These are phyloP conservation scores for Talpa occidentalis DNA, from an alignment of 2,113 vertebrate species.

Conservation along the genomic window DNA sequence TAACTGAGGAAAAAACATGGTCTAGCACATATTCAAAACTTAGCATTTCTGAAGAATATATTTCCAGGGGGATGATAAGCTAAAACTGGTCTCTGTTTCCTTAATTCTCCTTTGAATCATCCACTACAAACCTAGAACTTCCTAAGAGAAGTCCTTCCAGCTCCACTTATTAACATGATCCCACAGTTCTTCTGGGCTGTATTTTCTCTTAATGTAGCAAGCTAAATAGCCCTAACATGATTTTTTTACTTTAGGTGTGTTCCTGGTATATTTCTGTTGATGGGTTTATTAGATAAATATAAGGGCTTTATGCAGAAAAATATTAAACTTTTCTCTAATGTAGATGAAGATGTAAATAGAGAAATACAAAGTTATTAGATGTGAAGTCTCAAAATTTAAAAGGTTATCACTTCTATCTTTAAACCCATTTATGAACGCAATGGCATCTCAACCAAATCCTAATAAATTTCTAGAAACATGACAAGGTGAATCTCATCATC, in stretches of 20 bases:
- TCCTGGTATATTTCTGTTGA: background rate
- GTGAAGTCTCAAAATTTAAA: slow-evolving; percentile 37
- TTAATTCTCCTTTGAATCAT: background rate
- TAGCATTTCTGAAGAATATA: background rate
- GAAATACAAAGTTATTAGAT: background rate
- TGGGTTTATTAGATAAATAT: background rate
- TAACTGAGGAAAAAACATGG: background rate
- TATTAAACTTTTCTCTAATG: background rate
- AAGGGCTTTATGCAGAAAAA: background rate
- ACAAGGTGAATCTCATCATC: background rate
- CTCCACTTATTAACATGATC: background rate
- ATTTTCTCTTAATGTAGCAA: background rate
- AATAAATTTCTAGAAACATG: slow-evolving; percentile 26
- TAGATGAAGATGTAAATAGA: background rate
- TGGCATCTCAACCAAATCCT: background rate
- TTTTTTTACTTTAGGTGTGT: background rate
- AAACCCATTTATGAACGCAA: slow-evolving; percentile 5
- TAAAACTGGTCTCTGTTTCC: background rate
- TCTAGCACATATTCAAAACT: background rate
- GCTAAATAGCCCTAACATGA: background rate
- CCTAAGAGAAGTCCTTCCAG: background rate
- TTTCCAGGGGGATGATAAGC: background rate
- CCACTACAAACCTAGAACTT: background rate
- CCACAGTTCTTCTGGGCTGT: background rate
- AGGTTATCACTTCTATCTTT: background rate